A percentile compares a stretch with the other conserved stretches of the same genome.
Evolutionary conservation across 2,888 invertebrate genomes (phyloP).

Genomic region (Galeopsomyia nigrocyanea): DNA sequence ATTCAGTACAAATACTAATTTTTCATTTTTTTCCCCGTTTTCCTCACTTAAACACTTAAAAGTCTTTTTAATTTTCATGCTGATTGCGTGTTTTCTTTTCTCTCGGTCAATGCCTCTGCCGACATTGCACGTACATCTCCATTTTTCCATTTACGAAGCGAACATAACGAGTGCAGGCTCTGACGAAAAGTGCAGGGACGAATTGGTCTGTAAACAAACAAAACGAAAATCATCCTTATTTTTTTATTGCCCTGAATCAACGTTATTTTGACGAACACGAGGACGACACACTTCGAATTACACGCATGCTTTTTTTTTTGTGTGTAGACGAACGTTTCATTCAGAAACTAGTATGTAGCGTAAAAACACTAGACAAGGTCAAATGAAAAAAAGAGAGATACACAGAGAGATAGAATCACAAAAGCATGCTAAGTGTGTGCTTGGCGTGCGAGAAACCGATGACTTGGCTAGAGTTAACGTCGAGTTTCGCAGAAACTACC

Average conservation of each 20-base stretch:
- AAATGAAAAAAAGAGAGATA: not conserved
- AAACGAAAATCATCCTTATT: conserved; percentile 27
- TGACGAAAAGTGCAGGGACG: conserved; percentile 66
- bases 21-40: not conserved
- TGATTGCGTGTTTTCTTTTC: not conserved
- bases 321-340: no score
- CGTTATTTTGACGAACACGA: no score
- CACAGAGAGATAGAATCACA: not conserved
- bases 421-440: conserved; percentile 7
- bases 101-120: conserved; percentile 42
- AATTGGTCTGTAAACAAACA: conserved; percentile 59
- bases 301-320: no score
- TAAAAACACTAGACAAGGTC: no score
- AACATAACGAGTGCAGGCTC: conserved; percentile 68
- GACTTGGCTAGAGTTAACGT: conserved; percentile 1
- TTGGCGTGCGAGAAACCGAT: conserved; percentile 32
- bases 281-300: no score
- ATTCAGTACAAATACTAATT: no score
- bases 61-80: not conserved
- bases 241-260: no score
- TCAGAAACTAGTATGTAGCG: no score
- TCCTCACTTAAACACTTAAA: not conserved
- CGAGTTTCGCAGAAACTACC: conserved; percentile 13
- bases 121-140: conserved; percentile 44
- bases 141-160: conserved; percentile 63